Percentiles rank a stretch among this genome's conserved stretches.
Evolutionary conservation across 1,140 invertebrate genomes (phyloP).

Genomic region (Hycleus phaleratus): DNA sequence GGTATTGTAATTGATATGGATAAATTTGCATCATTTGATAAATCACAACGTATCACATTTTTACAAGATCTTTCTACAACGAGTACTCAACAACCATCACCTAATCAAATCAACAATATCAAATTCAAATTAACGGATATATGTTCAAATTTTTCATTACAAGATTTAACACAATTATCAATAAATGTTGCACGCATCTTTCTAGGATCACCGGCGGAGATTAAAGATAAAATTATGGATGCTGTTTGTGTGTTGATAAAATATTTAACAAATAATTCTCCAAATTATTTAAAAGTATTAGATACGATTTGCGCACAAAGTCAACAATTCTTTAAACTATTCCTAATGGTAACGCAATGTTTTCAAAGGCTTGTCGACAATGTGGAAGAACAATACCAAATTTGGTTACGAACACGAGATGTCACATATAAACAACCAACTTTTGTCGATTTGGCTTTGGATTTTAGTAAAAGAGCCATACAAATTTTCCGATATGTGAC

Average conservation of each 20-base stretch:
- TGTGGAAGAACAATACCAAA: conserved; percentile 12
- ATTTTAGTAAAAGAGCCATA: conserved; percentile 6
- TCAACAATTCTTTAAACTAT: conserved; percentile 5
- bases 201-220: conserved; percentile 2
- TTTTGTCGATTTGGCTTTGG: conserved; percentile 5
- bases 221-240: conserved; percentile 9
- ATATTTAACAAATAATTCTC: not conserved
- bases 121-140: not conserved
- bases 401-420: conserved; percentile 11
- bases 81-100: conserved; percentile 6
- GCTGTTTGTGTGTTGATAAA: not conserved
- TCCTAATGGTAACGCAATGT: conserved; percentile 12
- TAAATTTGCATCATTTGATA: conserved; percentile 22
- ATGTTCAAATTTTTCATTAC: not conserved
- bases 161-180: not conserved
- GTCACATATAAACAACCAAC: conserved; percentile 6
- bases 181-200: not conserved
- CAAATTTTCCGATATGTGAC: conserved; percentile 16
- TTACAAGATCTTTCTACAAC: conserved; percentile 8
- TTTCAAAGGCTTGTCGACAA: conserved; percentile 14
- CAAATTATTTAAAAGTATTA: not conserved
- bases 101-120: not conserved
- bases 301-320: conserved; percentile 14
- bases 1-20: conserved; percentile 28
- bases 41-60: conserved; percentile 15